These are phyloP conservation scores for Helicoverpa zea DNA, from an alignment of 1,140 invertebrate species.

Conservation along the genomic window DNA sequence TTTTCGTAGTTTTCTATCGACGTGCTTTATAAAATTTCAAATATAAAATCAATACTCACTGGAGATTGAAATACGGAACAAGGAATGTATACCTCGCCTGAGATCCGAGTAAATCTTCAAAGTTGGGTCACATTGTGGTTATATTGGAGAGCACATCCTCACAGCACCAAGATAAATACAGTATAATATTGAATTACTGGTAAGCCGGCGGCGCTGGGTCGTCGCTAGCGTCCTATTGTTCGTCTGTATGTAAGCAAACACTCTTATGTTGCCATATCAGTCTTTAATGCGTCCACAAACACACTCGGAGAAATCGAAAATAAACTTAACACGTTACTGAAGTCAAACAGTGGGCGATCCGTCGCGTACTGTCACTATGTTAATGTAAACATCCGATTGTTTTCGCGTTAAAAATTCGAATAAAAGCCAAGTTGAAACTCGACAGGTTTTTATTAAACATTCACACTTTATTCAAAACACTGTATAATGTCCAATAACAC, in stretches of 20 bases:
- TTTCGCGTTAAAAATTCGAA: conserved; percentile 21
- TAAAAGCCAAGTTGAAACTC: conserved; percentile 34
- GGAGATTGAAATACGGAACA: conserved; percentile 14
- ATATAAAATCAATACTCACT: conserved; percentile 35
- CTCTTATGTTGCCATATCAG: conserved; percentile 76
- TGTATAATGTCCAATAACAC: conserved; percentile 60
- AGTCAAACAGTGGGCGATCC: conserved; percentile 56
- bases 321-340: conserved; percentile 60
- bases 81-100: conserved; percentile 22
- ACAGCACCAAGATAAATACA: conserved; percentile 55
- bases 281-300: conserved; percentile 71
- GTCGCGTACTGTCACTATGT: conserved; percentile 23
- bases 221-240: conserved; percentile 70
- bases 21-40: conserved; percentile 28
- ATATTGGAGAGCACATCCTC: conserved; percentile 54
- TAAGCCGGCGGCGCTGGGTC: conserved; percentile 54
- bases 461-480: conserved; percentile 55
- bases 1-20: conserved; percentile 49
- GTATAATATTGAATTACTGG: conserved; percentile 59
- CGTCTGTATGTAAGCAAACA: conserved; percentile 69
- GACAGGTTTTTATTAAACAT: conserved; percentile 58
- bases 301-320: conserved; percentile 62
- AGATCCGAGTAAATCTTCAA: conserved; percentile 35
- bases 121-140: conserved; percentile 41
- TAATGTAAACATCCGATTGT: conserved; percentile 44